Percentiles rank a stretch among this genome's conserved stretches.
Evolutionary conservation across 2,888 invertebrate species (phyloP).

Genomic region (Tortrix viridana): DNA sequence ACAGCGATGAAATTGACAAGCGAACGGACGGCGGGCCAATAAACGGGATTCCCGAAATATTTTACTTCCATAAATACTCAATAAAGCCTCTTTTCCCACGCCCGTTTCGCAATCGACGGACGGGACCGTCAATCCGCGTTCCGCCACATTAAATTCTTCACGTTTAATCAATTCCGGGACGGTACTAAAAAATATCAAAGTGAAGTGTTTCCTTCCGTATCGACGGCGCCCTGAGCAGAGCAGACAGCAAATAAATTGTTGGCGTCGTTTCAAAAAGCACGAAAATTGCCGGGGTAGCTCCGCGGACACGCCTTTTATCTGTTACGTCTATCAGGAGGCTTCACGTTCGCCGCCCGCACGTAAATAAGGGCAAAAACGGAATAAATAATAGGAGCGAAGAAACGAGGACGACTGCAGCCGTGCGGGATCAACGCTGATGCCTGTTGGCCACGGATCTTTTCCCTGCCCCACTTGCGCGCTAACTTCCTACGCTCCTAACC

Average conservation of each 20-base stretch:
- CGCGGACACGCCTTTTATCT: conserved; percentile 80
- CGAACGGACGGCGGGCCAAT: conserved; percentile 59
- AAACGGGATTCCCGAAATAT: conserved; percentile 66
- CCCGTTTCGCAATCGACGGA: conserved; percentile 62
- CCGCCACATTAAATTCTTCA: conserved; percentile 76
- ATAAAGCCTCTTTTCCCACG: conserved; percentile 66
- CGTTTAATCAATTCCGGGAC: conserved; percentile 73
- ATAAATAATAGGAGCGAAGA: conserved; percentile 61
- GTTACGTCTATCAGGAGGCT: conserved; percentile 73
- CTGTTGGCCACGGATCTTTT: conserved; percentile 52
- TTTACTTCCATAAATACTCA: conserved; percentile 64
- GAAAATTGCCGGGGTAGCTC: conserved; percentile 70
- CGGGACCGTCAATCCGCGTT: conserved; percentile 59
- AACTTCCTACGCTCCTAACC: background rate
- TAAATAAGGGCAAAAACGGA: conserved; percentile 68
- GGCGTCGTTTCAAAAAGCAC: conserved; percentile 77
- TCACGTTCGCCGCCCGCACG: conserved; percentile 60
- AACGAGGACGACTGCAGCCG: conserved; percentile 53
- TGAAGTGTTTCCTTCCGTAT: conserved; percentile 70
- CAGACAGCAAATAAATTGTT: conserved; percentile 78
- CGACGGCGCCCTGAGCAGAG: conserved; percentile 61
- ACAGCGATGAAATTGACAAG: conserved; percentile 60
- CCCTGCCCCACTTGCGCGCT: conserved; percentile 52
- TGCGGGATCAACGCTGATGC: conserved; percentile 54
- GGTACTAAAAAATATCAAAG: conserved; percentile 67